Evolutionary conservation across 2,113 vertebrate species (phyloP).

Genomic region (Ciconia maguari): DNA sequence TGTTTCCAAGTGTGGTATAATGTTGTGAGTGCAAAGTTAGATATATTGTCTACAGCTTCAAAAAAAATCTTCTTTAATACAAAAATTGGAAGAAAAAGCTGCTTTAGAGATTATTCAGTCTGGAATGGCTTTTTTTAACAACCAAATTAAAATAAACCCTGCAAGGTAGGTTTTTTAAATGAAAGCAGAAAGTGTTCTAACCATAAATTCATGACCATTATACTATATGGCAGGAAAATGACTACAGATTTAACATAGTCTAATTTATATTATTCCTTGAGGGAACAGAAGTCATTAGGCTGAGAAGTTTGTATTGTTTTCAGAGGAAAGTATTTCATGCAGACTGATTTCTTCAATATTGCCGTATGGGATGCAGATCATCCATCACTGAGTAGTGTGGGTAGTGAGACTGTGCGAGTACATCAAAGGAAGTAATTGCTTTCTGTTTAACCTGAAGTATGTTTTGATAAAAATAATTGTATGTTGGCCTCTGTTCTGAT

Average conservation of each 20-base stretch:
- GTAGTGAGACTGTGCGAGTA: neutral
- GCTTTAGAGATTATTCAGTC: neutral
- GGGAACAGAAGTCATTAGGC: neutral
- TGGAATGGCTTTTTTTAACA: neutral
- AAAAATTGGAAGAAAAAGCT: neutral
- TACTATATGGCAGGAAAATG: neutral
- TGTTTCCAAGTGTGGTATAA: neutral
- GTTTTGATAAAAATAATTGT: neutral
- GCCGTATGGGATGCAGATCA: neutral
- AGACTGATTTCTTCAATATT: neutral
- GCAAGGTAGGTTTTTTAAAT: neutral
- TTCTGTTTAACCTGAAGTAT: neutral
- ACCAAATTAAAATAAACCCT: neutral
- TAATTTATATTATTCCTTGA: neutral
- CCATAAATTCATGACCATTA: neutral
- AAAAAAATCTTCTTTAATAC: neutral
- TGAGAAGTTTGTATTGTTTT: neutral
- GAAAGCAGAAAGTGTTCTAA: neutral
- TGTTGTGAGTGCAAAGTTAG: neutral
- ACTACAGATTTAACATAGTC: neutral
- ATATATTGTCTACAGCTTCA: neutral
- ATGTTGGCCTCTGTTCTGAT: neutral
- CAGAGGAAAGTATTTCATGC: neutral
- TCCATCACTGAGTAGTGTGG: rapidly evolving
- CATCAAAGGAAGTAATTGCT: neutral